Evolutionary conservation across 2,797 vertebrate species (phyloP).

Genomic region (Pteropus rufus): DNA sequence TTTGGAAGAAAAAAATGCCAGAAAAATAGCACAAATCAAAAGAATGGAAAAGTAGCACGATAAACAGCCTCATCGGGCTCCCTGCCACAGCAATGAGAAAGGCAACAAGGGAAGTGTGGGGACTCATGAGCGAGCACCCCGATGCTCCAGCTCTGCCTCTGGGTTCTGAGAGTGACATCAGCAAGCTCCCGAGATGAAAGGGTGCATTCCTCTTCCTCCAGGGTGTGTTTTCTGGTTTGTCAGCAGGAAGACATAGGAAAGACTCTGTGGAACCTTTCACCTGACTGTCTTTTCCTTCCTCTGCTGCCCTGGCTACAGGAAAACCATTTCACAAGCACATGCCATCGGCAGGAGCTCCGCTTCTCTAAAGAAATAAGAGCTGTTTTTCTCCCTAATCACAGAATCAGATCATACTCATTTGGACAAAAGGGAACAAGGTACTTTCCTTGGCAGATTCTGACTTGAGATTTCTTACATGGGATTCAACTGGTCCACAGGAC

Average conservation of each 20-base stretch:
- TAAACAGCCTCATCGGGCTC: fast-evolving
- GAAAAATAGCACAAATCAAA: neutral
- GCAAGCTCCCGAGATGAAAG: neutral
- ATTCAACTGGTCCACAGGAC: neutral
- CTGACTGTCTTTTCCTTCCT: neutral
- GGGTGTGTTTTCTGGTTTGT: neutral
- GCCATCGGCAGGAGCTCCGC: neutral
- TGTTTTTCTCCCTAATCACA: neutral
- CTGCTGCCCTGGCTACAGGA: neutral
- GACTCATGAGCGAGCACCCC: too few species aligned
- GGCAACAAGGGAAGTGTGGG: fast-evolving
- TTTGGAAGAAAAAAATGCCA: neutral
- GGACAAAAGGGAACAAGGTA: neutral
- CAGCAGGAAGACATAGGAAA: neutral
- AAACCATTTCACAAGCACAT: neutral
- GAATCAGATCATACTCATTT: fast-evolving
- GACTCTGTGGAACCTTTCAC: neutral
- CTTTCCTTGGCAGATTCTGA: neutral
- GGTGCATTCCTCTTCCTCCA: neutral
- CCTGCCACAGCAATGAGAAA: neutral
- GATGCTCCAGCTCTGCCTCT: neutral
- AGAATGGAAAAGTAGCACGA: neutral
- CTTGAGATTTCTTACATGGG: neutral
- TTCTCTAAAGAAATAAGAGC: neutral
- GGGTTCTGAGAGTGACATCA: neutral